Evolutionary conservation across 2,113 vertebrate genomes (phyloP), one percentile per base, ranked within the genome.

Genomic region (Tiliqua scincoides): DNA sequence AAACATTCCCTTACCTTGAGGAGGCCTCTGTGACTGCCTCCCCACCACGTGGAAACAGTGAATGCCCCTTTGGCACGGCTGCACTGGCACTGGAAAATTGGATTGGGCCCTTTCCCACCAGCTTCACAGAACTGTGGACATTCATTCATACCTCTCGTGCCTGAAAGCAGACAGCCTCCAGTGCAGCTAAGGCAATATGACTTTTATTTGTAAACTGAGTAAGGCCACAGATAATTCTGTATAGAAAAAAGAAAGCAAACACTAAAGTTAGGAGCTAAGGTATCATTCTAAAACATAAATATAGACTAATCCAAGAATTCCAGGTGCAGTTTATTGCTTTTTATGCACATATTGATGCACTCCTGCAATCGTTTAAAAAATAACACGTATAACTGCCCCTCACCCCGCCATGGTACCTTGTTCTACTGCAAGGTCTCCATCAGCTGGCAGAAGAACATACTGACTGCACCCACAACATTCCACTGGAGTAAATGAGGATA

Each of bases 191-290:
- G 71, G 99, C 99, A 87, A 99, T 96, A 92, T 99, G 99, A 75
- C 96, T 99, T 95, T 96, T 98, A 96, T 99, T 99, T 90, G 99
- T 99, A 96, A 99, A 99, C 96, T 99, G 99, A 91, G 99, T 99
- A 91, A 99, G 97, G 63, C 99, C 99, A 94, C 99, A 99, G 94
- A 99, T 99, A 95, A 99, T 99, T 84, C 99, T 99, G 95, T 61
- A 81, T 78, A 74, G 86, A 83, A 61, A 92, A 37, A 91, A 76
- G 76, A 87, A 76, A 14, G 1, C 0, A 80, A 21, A 35, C 0
- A 79, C 37, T 57, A 71, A 63, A 63, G 61, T 94, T 85, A 93
- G 62, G 27, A 85, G 7, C 30, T 62, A 79, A 17, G 7, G 2
- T 12, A 85, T 32, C 14, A 71, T 81, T 57, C 17, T 57, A 15